Evolutionary conservation across 2,888 invertebrate genomes (phyloP).

Genomic region (Sarcophaga variegata): DNA sequence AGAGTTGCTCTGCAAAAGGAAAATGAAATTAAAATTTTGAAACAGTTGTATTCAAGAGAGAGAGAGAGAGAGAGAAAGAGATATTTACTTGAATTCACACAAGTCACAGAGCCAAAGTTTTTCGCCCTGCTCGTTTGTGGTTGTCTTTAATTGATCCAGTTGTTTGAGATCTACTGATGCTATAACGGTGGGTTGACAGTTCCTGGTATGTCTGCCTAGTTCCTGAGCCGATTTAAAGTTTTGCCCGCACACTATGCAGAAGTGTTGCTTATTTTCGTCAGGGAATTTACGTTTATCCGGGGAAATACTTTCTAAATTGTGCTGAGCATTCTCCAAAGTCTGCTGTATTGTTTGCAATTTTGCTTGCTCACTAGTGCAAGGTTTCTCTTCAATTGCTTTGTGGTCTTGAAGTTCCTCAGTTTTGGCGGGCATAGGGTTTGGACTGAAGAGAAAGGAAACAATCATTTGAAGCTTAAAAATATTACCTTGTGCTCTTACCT

Average conservation of each 20-base stretch:
- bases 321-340: slow-evolving; percentile 41
- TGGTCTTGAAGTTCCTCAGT: background rate
- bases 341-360: background rate
- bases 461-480: background rate
- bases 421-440: background rate
- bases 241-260: slow-evolving; percentile 88
- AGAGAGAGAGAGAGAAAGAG: background rate
- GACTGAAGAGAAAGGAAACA: background rate
- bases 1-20: slow-evolving; percentile 82
- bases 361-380: slow-evolving; percentile 54
- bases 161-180: slow-evolving; percentile 3
- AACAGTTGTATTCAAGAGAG: background rate
- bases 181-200: slow-evolving; percentile 71
- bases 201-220: slow-evolving; percentile 86
- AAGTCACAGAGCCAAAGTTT: slow-evolving; percentile 74
- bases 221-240: slow-evolving; percentile 88
- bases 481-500: slow-evolving; percentile 25
- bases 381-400: slow-evolving; percentile 16
- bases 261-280: slow-evolving; percentile 84
- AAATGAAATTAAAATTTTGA: background rate
- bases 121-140: slow-evolving; percentile 13
- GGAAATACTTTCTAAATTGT: slow-evolving; percentile 77
- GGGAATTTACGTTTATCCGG: slow-evolving; percentile 85
- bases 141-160: background rate
- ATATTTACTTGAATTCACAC: slow-evolving; percentile 74